Evolutionary conservation across 2,113 vertebrate species (phyloP), one percentile per base, ranked within the genome.

Genomic region (Marmota monax): DNA sequence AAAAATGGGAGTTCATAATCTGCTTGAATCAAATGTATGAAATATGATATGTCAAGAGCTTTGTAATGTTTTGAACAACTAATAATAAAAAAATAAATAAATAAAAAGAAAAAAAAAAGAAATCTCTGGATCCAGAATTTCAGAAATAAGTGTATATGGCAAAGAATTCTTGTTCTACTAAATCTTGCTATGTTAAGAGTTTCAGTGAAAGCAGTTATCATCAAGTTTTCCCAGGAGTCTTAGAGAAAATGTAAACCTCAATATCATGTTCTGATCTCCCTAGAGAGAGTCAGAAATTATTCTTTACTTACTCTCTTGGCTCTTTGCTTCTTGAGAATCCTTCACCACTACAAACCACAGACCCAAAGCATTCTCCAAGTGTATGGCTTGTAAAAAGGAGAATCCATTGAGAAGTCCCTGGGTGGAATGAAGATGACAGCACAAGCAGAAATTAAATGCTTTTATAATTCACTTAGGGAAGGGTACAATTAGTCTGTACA

Each of bases 391-490:
- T 94, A 85, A 90, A 53, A 94, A 77, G 53, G n/a, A 92, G 77
- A 87, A 92, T 73, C 42, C 48, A 77, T 22, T 76, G 48, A 91
- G 65, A 1, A 45, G 7, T 91, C 20, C 51, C 42, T 51, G 14
- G 18, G 22, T 93, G 67, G 83, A 58, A 90, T 65, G n/a, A 90
- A 95, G 39, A 89, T 51, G 67, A 53, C 32, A 90, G 51, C 32
- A 39, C 45, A 77, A 79, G 51, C 11, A 51, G 32, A 96, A 95
- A 9, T 85, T 73, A 83, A 83, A 20, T n/a, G 34, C 1, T 86
- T 92, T 84, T 72, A 5, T 79, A 92, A 86, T 89, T 97, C 88
- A 97, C 74, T 92, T 88, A 92, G 16, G 63, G 18, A 96, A 92
- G 34, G 79, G 37, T 82, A 82, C 27, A 37, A 63, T 84, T 83